phyloP scores from a whole-genome alignment of 2,113 vertebrate genomes.

The Brachypteracias leptosomus region DNA sequence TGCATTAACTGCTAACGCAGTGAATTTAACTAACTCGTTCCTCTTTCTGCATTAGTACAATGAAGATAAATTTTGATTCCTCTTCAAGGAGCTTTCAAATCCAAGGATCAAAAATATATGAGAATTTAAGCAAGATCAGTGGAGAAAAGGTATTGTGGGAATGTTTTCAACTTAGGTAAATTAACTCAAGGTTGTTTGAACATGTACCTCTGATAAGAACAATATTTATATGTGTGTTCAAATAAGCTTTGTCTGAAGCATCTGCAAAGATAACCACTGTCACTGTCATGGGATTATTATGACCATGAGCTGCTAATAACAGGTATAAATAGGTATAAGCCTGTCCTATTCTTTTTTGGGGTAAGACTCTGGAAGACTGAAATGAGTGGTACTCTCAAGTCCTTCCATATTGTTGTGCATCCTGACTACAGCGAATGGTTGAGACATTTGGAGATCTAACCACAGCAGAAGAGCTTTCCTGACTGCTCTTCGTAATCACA shows the following conservation, averaged over 20 bases:
- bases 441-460: background rate
- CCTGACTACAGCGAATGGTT: background rate
- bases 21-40: background rate
- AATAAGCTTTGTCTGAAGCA: background rate
- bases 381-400: background rate
- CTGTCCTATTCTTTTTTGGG: background rate
- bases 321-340: background rate
- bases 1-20: background rate
- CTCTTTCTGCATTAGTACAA: background rate
- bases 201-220: background rate
- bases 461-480: background rate
- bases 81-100: background rate
- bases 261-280: background rate
- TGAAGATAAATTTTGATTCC: background rate
- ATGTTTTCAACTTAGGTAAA: background rate
- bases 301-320: background rate
- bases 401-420: background rate
- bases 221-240: background rate
- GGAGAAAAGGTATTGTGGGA: background rate
- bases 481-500: background rate
- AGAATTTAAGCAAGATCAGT: background rate
- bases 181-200: background rate
- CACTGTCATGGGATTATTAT: background rate
- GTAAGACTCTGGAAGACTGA: background rate
- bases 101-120: background rate